phyloP scores from a whole-genome alignment of 2,888 invertebrate species.

The Camptogramma bilineatum region DNA sequence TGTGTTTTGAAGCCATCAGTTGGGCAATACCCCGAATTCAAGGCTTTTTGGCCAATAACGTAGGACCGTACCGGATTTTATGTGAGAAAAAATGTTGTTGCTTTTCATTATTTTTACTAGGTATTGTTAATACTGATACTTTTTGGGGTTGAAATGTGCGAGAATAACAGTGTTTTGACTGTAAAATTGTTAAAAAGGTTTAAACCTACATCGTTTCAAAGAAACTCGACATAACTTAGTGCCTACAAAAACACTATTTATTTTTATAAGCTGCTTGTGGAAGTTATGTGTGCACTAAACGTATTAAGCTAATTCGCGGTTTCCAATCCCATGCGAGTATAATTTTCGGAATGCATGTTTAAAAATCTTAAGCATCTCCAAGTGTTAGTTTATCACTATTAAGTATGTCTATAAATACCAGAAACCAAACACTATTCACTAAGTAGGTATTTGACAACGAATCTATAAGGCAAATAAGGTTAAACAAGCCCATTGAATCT shows the following conservation, averaged over 20 bases:
- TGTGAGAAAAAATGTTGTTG: constrained; percentile 36
- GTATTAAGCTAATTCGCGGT: too few species aligned
- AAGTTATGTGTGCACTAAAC: too few species aligned
- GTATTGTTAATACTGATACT: not conserved
- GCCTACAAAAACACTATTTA: too few species aligned
- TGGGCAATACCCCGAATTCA: constrained; percentile 39
- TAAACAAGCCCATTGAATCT: constrained; percentile 25
- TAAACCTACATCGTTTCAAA: not conserved
- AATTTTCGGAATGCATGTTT: too few species aligned
- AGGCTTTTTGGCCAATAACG: constrained; percentile 39
- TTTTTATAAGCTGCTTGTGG: too few species aligned
- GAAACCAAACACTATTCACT: not conserved
- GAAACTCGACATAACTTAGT: too few species aligned
- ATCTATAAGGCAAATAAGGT: not conserved
- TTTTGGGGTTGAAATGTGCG: not conserved
- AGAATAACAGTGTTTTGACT: not conserved
- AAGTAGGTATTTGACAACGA: not conserved
- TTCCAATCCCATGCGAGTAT: too few species aligned
- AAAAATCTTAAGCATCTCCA: too few species aligned
- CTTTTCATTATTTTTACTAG: constrained; percentile 15
- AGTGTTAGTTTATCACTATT: too few species aligned
- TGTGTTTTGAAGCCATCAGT: constrained; percentile 39
- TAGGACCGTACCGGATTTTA: constrained; percentile 33
- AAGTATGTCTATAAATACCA: not conserved
- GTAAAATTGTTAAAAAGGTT: not conserved